Evolutionary conservation across 2,113 vertebrate species (phyloP), one percentile per base, ranked within the genome.

Genomic region (Oreochromis tanganicae): DNA sequence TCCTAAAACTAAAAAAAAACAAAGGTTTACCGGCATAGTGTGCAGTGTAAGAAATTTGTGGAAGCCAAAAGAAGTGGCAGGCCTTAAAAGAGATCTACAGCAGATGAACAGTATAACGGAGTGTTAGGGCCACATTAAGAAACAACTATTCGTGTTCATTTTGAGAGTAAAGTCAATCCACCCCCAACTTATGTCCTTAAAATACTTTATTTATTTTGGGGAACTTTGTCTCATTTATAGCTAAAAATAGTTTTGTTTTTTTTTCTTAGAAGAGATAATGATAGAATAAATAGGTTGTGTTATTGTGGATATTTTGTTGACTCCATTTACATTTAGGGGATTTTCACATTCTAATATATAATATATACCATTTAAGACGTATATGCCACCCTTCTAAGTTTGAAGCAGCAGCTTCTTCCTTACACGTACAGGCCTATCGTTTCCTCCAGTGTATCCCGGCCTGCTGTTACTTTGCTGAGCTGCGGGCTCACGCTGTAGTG

Each of bases 401-500:
- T 66, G 6, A 66, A 66, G 19, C 6, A 66, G 68, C 41, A 75
- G 5, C 21, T 27, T 73, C 41, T 5, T 17, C 3, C 41, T 7
- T 0, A 48, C 24, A 48, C 41, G 8, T 46, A 75, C 24, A 75
- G 9, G 41, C 24, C 24, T 29, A 7, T 29, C 24, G 41, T 75
- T 75, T 11, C 41, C 41, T 48, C 21, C 68, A 17, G 68, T 48
- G 9, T 11, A 50, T 75, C 41, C 43, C 21, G 17, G 27, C 27
- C 27, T 32, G 46, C 16, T 52, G 46, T 52, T 50, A 19, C 73
- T 78, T 52, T 52, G 27, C 46, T 50, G 10, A 50, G 43, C 71
- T 78, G 71, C 46, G 17, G 46, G 46, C 27, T 78, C 73, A 8
- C 38, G 90, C 86, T 41, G 89, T 41, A 36, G 82, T 57, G 3